These are phyloP conservation scores for Drosophila neonasuta DNA, from an alignment of 2,888 invertebrate species.

Conservation along the genomic window DNA sequence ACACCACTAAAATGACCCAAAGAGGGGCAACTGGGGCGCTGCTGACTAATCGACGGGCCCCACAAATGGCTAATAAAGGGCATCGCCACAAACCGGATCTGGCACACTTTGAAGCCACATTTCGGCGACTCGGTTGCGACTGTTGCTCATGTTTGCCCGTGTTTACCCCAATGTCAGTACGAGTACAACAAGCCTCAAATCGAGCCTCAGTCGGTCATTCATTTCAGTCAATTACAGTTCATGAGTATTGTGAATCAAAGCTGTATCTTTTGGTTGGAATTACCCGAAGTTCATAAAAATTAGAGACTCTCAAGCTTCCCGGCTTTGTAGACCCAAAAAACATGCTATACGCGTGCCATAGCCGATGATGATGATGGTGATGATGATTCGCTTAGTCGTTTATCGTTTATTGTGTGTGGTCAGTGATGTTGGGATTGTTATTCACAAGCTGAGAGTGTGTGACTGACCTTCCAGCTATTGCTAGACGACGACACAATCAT, in stretches of 20 bases:
- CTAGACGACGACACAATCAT: conserved; percentile 27
- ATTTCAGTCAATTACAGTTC: conserved; percentile 30
- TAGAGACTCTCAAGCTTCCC: conserved; percentile 43
- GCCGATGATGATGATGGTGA: neutral
- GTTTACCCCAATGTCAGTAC: conserved; percentile 61
- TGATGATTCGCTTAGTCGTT: conserved; percentile 24
- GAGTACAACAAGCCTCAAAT: conserved; percentile 9
- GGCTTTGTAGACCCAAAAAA: neutral
- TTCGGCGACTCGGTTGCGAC: conserved; percentile 5
- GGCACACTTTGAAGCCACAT: conserved; percentile 18
- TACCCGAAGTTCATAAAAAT: conserved; percentile 75
- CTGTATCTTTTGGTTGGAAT: conserved; percentile 53
- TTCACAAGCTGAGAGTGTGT: conserved; percentile 51
- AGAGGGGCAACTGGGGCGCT: conserved; percentile 41
- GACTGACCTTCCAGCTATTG: conserved; percentile 61
- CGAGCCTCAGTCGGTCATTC: conserved; percentile 42
- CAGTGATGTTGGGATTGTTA: conserved; percentile 48
- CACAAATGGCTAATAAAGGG: conserved; percentile 28
- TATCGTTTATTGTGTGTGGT: conserved; percentile 55
- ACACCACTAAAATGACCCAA: conserved; percentile 40
- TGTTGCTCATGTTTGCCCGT: conserved; percentile 25
- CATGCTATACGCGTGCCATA: conserved; percentile 42
- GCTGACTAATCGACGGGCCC: conserved; percentile 39
- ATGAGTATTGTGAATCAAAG: conserved; percentile 45
- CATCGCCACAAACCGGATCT: conserved; percentile 66